Evolutionary conservation across 2,888 invertebrate species (phyloP).

Genomic region (Hoplodrina ambigua): DNA sequence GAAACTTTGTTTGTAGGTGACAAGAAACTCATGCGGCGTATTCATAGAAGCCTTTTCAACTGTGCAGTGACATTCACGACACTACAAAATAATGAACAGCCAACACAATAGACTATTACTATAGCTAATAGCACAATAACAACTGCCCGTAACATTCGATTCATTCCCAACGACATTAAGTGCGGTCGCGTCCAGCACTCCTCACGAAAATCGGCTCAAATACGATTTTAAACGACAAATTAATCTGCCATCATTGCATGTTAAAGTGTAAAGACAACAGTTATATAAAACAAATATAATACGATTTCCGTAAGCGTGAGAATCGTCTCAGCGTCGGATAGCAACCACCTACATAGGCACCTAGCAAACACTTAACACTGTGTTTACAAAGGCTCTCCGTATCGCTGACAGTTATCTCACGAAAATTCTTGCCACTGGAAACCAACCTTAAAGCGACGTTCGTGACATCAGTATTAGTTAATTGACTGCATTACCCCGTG

Average conservation of each 20-base stretch:
- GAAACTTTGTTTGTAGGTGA: neutral
- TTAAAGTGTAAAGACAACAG: conserved; percentile 24
- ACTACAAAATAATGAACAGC: conserved; percentile 24
- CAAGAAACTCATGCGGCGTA: conserved; percentile 15
- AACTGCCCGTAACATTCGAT: conserved; percentile 11
- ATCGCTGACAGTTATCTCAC: conserved; percentile 43
- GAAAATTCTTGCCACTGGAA: conserved; percentile 13
- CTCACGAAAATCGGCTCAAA: conserved; percentile 12
- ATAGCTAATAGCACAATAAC: conserved; percentile 31
- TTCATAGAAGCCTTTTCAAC: conserved; percentile 15
- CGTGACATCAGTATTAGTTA: neutral
- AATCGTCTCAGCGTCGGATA: conserved; percentile 30
- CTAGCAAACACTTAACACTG: conserved; percentile 31
- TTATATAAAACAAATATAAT: conserved; percentile 31
- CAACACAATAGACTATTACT: conserved; percentile 54
- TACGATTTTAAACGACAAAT: conserved; percentile 26
- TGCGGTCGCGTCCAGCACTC: neutral
- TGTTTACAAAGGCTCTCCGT: conserved; percentile 47
- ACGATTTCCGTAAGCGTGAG: conserved; percentile 45
- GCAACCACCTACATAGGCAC: conserved; percentile 23
- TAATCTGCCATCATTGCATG: conserved; percentile 2
- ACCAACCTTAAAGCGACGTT: neutral
- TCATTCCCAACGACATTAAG: neutral
- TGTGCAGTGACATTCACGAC: conserved; percentile 6
- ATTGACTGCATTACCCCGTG: conserved; percentile 29